These are phyloP conservation scores for Parnassius glacialis DNA, from an alignment of 2,888 invertebrate genomes.

Conservation along the genomic window DNA sequence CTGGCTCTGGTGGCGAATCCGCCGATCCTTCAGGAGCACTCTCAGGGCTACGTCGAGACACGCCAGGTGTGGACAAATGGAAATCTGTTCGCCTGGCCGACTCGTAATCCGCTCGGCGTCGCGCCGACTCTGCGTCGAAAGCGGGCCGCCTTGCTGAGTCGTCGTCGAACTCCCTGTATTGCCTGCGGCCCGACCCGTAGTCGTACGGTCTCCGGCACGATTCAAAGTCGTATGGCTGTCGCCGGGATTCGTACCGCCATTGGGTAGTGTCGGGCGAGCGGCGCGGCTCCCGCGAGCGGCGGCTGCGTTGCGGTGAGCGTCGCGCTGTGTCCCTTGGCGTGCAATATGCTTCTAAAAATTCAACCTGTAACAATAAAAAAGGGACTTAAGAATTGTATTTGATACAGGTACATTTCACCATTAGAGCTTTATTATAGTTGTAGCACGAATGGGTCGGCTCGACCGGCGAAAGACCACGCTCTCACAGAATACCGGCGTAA, in stretches of 20 bases:
- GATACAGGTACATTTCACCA: too few relatives aligned
- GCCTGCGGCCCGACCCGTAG: constrained; percentile 53
- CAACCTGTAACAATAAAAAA: constrained; percentile 76
- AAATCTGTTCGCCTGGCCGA: constrained; percentile 74
- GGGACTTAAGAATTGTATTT: too few relatives aligned
- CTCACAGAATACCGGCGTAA: too few relatives aligned
- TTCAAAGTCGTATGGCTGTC: constrained; percentile 69
- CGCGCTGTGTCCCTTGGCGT: constrained; percentile 85
- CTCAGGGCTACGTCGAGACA: constrained; percentile 67
- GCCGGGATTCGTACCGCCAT: constrained; percentile 74
- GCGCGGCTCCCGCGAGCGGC: constrained; percentile 67
- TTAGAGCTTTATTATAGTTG: too few relatives aligned
- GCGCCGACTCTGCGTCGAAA: constrained; percentile 68
- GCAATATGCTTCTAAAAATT: constrained; percentile 87
- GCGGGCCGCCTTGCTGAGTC: constrained; percentile 66
- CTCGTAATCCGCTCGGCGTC: constrained; percentile 73
- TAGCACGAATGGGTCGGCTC: too few relatives aligned
- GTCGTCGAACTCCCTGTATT: constrained; percentile 68
- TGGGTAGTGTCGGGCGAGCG: constrained; percentile 69
- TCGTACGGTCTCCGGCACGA: constrained; percentile 68
- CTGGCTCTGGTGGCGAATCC: constrained; percentile 75
- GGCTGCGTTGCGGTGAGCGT: constrained; percentile 69
- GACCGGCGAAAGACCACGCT: too few relatives aligned
- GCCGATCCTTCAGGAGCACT: constrained; percentile 73
- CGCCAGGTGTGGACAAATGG: constrained; percentile 69